Evolutionary conservation across 2,888 invertebrate species (phyloP).

Genomic region (Drosophila paranaensis): DNA sequence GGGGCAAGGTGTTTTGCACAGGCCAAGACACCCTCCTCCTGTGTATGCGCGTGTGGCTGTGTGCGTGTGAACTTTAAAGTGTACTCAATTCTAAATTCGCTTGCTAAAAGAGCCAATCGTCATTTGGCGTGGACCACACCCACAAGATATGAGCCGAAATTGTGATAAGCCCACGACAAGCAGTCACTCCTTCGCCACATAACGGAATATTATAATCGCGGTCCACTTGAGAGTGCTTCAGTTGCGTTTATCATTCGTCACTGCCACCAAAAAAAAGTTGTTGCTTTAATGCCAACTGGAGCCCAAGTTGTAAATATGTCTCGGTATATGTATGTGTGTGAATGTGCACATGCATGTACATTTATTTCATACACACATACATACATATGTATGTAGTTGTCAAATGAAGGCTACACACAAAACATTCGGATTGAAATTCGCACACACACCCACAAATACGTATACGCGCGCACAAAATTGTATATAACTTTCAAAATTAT

Average conservation of each 20-base stretch:
- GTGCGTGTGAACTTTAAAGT: slow-evolving; percentile 16
- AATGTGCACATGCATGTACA: slow-evolving; percentile 17
- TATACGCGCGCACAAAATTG: slow-evolving; percentile 3
- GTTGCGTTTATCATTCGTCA: slow-evolving; percentile 25
- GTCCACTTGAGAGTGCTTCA: slow-evolving; percentile 5
- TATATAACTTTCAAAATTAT: slow-evolving; percentile 52
- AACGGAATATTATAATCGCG: neutral
- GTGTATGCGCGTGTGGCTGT: neutral
- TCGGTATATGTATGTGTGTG: slow-evolving; percentile 2
- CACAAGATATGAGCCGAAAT: slow-evolving; percentile 48
- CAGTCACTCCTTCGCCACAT: slow-evolving; percentile 7
- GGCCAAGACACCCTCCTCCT: slow-evolving; percentile 20
- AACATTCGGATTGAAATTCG: slow-evolving; percentile 28
- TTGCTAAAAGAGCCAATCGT: slow-evolving; percentile 11
- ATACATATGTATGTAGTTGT: slow-evolving; percentile 7
- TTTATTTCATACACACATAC: neutral
- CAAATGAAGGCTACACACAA: slow-evolving; percentile 22
- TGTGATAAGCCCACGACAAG: slow-evolving; percentile 38
- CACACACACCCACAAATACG: slow-evolving; percentile 17
- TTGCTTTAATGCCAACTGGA: slow-evolving; percentile 49
- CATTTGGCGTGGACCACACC: slow-evolving; percentile 64
- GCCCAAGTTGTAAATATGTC: slow-evolving; percentile 3
- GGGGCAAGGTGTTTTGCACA: slow-evolving; percentile 18
- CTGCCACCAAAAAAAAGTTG: slow-evolving; percentile 26
- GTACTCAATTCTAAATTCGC: slow-evolving; percentile 16